Conservation (phyloP, 2,797 vertebrate genomes). For the Pipistrellus pipistrellus region DNA sequence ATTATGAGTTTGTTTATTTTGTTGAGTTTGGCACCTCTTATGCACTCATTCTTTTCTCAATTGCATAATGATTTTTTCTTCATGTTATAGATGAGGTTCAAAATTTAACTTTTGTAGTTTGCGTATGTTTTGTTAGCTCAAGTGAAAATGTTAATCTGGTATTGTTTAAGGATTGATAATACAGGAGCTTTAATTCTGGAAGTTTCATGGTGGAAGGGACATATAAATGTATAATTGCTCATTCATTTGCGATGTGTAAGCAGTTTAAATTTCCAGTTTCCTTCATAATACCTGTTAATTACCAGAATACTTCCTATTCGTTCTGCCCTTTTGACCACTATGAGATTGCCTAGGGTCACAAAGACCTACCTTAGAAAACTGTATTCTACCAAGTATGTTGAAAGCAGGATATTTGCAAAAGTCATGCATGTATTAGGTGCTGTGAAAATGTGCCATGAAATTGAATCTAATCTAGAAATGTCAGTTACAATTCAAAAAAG, state of each 20-base stretch:
- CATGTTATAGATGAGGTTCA: not conserved
- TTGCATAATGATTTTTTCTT: constrained; percentile 20
- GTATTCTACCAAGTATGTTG: not conserved
- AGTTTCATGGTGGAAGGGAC: not conserved
- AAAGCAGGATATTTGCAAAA: constrained; percentile 38
- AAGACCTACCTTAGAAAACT: not conserved
- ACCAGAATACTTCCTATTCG: constrained; percentile 1
- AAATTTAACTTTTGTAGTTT: constrained; percentile 1
- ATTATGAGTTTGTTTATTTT: constrained; percentile 20
- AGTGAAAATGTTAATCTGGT: constrained; percentile 12
- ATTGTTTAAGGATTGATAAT: constrained; percentile 12
- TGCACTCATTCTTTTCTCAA: constrained; percentile 12
- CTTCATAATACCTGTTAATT: not conserved
- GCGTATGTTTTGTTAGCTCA: not conserved
- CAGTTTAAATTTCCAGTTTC: not conserved
- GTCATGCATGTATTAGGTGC: not conserved
- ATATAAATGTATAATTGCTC: not conserved
- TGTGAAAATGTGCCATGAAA: constrained; percentile 55
- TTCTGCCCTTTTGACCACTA: not conserved
- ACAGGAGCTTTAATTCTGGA: constrained; percentile 1
- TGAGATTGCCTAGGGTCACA: constrained; percentile 21
- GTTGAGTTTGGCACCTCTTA: not conserved
- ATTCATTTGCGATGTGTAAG: not conserved
- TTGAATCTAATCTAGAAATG: not conserved
- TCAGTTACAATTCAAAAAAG: constrained; percentile 34